These are phyloP conservation scores for Hystrix cristata DNA, from an alignment of 2,113 vertebrate species.

Conservation along the genomic window DNA sequence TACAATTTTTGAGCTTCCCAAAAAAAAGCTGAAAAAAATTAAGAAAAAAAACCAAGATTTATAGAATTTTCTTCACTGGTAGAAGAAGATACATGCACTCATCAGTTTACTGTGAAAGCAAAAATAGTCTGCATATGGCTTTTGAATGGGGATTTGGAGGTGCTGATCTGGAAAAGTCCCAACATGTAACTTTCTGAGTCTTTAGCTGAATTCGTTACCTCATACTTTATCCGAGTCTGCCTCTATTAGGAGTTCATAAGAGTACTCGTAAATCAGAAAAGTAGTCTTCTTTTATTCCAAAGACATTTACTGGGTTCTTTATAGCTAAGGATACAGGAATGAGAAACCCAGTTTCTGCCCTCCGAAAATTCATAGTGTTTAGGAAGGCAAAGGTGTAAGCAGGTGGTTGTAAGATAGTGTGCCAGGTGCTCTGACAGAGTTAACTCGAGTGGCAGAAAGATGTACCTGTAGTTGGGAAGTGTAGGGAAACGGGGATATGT, in stretches of 20 bases:
- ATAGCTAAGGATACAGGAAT: not conserved
- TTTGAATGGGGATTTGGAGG: not conserved
- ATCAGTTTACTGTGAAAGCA: not conserved
- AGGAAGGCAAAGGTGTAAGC: not conserved
- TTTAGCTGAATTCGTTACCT: conserved; percentile 4
- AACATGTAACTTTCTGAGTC: not conserved
- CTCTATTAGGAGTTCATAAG: not conserved
- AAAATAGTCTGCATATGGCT: not conserved
- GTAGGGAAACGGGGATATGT: not conserved
- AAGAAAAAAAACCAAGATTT: not conserved
- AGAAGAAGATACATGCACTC: not conserved
- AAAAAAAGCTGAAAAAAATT: conserved; percentile 25
- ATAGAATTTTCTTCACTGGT: not conserved
- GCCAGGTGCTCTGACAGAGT: not conserved
- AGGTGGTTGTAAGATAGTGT: not conserved
- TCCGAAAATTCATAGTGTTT: not conserved
- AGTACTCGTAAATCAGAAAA: not conserved
- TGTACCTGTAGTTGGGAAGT: not conserved
- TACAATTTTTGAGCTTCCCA: conserved; percentile 38
- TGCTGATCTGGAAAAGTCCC: not conserved
- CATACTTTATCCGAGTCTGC: not conserved
- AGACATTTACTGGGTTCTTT: not conserved
- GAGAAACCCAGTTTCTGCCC: not conserved
- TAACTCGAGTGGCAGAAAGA: not conserved
- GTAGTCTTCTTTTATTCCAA: not conserved